Conservation (phyloP, 2,888 invertebrate species). For the Cremastobaeus sp. region DNA sequence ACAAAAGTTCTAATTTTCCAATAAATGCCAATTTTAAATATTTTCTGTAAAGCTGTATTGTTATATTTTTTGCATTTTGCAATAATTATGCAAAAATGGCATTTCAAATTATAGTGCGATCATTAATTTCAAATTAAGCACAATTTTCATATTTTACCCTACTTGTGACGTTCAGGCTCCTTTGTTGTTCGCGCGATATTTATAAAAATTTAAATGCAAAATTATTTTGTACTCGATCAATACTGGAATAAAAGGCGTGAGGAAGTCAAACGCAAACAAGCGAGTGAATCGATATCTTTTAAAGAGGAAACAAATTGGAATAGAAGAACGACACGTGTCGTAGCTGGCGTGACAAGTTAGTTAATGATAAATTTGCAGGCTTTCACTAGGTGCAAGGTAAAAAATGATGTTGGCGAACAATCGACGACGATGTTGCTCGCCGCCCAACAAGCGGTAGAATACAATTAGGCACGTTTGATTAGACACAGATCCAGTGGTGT, state of each 20-base stretch:
- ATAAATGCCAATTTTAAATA: too few species aligned
- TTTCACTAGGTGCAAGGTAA: constrained; percentile 4
- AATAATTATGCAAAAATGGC: too few species aligned
- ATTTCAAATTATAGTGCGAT: too few species aligned
- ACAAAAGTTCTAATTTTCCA: too few species aligned
- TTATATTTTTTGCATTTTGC: too few species aligned
- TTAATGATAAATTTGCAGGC: constrained; percentile 1
- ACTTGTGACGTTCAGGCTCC: too few species aligned
- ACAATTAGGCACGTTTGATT: constrained; percentile 40
- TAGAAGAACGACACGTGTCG: constrained; percentile 23
- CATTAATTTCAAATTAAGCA: too few species aligned
- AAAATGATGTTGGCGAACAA: constrained; percentile 15
- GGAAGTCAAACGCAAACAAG: constrained; percentile 29
- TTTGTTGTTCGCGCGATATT: too few species aligned
- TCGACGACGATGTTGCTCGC: constrained; percentile 10
- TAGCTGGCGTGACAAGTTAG: neutral
- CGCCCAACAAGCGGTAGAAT: constrained; percentile 13
- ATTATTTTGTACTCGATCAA: constrained; percentile 30
- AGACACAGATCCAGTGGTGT: constrained; percentile 15
- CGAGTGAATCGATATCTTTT: constrained; percentile 22
- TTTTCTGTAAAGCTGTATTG: too few species aligned
- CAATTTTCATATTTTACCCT: too few species aligned
- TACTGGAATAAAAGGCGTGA: constrained; percentile 16
- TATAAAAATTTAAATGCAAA: constrained; percentile 26
- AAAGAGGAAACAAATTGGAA: constrained; percentile 34